phyloP scores from a whole-genome alignment of 2,888 invertebrate species.

The Suillia variegata region DNA sequence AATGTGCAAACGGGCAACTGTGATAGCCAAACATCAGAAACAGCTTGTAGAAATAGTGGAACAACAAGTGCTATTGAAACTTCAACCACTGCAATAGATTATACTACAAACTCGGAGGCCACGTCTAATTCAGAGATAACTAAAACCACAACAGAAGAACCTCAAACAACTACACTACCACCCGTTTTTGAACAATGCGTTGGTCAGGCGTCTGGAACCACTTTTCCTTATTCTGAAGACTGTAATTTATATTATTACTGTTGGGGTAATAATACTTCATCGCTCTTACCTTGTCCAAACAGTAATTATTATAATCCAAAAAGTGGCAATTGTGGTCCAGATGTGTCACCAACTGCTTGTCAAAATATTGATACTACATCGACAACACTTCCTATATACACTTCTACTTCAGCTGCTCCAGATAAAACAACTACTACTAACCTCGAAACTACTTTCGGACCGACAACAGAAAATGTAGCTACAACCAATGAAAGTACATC shows the following conservation, averaged over 20 bases:
- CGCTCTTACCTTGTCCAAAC: constrained; percentile 31
- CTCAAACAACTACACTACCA: constrained; percentile 17
- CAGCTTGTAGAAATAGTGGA: constrained; percentile 28
- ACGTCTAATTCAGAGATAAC: too few relatives aligned
- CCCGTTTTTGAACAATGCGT: constrained; percentile 19
- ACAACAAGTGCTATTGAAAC: constrained; percentile 13
- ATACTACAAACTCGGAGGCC: too few relatives aligned
- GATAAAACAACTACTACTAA: too few relatives aligned
- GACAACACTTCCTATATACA: too few relatives aligned
- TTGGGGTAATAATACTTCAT: constrained; percentile 31
- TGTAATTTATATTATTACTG: constrained; percentile 37
- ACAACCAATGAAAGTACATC: not conserved
- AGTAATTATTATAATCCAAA: constrained; percentile 41
- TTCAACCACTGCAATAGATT: constrained; percentile 9
- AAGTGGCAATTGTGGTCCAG: constrained; percentile 38
- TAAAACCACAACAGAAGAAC: constrained; percentile 26
- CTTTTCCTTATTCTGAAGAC: constrained; percentile 23
- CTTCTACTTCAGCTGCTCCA: not conserved
- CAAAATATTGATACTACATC: not conserved
- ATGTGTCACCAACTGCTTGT: constrained; percentile 37
- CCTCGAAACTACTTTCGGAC: too few relatives aligned
- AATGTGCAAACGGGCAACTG: constrained; percentile 33
- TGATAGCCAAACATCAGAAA: constrained; percentile 24
- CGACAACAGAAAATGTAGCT: constrained; percentile 15
- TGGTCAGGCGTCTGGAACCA: constrained; percentile 7